Evolutionary conservation across 2,113 vertebrate species (phyloP).

Genomic region (Channa argus): DNA sequence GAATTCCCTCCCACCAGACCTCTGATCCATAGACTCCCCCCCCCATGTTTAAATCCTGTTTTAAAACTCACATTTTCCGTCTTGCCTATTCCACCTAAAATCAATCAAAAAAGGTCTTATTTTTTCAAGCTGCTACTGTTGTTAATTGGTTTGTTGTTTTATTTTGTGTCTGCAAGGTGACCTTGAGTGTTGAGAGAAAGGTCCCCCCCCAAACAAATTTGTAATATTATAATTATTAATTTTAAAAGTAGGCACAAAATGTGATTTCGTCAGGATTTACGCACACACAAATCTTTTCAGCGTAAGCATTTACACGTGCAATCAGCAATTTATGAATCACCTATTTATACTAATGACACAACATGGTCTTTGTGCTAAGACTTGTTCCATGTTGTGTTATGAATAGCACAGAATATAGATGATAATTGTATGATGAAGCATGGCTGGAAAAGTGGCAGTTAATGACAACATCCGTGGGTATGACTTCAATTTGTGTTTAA

Average conservation of each 20-base stretch:
- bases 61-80: no score
- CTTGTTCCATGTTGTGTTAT: not conserved
- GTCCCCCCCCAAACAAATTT: no score
- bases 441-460: constrained; percentile 24
- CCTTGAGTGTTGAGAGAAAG: no score
- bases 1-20: no score
- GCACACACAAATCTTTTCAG: not conserved
- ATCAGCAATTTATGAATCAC: constrained; percentile 19
- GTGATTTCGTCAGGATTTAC: not conserved
- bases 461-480: constrained; percentile 23
- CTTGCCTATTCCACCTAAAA: no score
- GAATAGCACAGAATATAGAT: constrained; percentile 17
- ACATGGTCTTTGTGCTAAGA: constrained; percentile 1
- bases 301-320: not conserved
- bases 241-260: not conserved
- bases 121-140: no score
- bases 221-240: no score
- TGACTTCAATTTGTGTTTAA: constrained; percentile 29
- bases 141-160: no score
- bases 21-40: no score
- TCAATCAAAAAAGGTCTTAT: no score
- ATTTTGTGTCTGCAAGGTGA: not conserved
- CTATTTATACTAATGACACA: not conserved
- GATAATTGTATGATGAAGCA: constrained; percentile 16
- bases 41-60: no score